Percentiles rank a stretch among this genome's conserved stretches.
These are phyloP conservation scores for Anser cygnoides DNA, from an alignment of 2,113 vertebrate species.

Conservation along the genomic window DNA sequence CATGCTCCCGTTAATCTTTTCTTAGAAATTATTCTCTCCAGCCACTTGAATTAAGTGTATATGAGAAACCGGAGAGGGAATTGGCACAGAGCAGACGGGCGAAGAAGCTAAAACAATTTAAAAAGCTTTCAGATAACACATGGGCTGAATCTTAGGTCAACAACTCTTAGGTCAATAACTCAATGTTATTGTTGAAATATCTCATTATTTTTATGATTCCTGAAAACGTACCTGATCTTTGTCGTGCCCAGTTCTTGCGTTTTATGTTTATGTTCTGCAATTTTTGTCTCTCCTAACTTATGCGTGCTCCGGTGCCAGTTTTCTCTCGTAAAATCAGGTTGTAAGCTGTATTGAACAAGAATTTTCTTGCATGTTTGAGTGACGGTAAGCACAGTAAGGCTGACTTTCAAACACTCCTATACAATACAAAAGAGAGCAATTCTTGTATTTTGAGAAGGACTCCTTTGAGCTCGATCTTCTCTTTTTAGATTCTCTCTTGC, in stretches of 20 bases:
- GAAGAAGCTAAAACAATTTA: not conserved
- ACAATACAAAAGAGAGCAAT: not conserved
- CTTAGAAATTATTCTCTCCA: conserved; percentile 43
- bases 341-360: not conserved
- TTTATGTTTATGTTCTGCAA: not conserved
- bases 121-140: not conserved
- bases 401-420: not conserved
- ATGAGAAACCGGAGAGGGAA: not conserved
- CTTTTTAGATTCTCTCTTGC: not conserved
- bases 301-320: not conserved
- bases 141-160: not conserved
- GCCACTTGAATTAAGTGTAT: not conserved
- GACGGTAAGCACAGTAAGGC: not conserved
- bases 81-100: not conserved
- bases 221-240: not conserved
- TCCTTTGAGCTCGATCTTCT: not conserved
- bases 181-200: not conserved
- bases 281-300: not conserved
- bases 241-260: fast-evolving
- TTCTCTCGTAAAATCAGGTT: not conserved
- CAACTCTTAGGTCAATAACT: not conserved
- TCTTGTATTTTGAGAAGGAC: not conserved
- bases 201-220: not conserved
- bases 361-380: not conserved
- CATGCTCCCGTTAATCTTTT: not conserved